Evolutionary conservation across 2,888 invertebrate genomes (phyloP).

Genomic region (Ecliptopera silaceata): DNA sequence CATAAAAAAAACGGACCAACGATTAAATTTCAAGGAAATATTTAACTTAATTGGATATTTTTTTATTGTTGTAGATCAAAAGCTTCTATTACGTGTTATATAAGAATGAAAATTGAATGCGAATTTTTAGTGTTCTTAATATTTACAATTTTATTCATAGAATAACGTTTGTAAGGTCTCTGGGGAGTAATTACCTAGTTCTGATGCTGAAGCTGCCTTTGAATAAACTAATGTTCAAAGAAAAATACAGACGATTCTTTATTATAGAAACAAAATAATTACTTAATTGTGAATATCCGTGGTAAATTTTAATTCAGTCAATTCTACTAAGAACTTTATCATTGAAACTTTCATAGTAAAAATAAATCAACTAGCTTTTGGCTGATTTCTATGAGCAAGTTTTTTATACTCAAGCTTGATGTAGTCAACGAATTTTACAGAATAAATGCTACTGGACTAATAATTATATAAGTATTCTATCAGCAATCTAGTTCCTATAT

Average conservation of each 20-base stretch:
- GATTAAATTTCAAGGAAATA: not conserved
- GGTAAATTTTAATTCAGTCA: too few species aligned
- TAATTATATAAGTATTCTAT: too few species aligned
- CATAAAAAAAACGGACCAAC: not conserved
- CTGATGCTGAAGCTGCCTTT: slow-evolving; percentile 13
- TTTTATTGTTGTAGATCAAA: not conserved
- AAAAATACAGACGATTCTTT: slow-evolving; percentile 4
- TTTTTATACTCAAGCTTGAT: too few species aligned
- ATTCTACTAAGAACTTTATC: too few species aligned
- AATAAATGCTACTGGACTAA: too few species aligned
- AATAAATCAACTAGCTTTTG: too few species aligned
- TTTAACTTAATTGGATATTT: not conserved
- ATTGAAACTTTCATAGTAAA: too few species aligned
- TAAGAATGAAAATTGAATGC: not conserved
- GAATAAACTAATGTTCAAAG: not conserved
- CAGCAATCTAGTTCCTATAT: too few species aligned
- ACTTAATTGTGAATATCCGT: too few species aligned
- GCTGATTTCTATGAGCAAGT: too few species aligned
- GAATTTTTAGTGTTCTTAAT: not conserved
- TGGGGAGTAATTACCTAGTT: slow-evolving; percentile 30
- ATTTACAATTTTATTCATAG: slow-evolving; percentile 4
- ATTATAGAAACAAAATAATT: not conserved
- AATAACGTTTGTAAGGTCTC: slow-evolving; percentile 3
- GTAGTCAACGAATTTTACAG: too few species aligned
- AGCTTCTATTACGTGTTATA: not conserved